Evolutionary conservation across 2,888 invertebrate genomes (phyloP).

Genomic region (Yponomeuta malinellus): DNA sequence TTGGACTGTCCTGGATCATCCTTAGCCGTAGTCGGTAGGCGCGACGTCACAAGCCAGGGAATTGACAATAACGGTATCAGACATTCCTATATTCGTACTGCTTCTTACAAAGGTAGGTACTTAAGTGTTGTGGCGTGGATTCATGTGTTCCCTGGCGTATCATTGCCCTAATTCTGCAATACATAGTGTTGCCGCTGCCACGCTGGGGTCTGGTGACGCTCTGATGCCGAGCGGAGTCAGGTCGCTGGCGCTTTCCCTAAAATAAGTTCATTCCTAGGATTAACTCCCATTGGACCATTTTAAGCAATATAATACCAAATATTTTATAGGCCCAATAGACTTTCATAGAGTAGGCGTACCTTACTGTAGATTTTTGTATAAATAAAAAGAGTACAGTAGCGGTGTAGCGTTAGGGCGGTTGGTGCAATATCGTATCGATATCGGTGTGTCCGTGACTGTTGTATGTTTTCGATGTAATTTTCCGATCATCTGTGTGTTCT

Average conservation of each 20-base stretch:
- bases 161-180: not conserved
- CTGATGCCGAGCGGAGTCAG: no score
- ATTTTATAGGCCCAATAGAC: constrained; percentile 57
- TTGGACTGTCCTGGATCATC: constrained; percentile 66
- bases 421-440: constrained; percentile 23
- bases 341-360: constrained; percentile 64
- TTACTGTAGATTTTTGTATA: constrained; percentile 62
- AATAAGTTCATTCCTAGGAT: constrained; percentile 46
- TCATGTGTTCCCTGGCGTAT: not conserved
- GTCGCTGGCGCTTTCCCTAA: constrained; percentile 14
- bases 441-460: constrained; percentile 33
- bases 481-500: constrained; percentile 23
- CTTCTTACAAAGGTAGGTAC: not conserved
- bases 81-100: constrained; percentile 2
- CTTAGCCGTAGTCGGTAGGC: constrained; percentile 9
- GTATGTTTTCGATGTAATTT: constrained; percentile 19
- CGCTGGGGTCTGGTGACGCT: not conserved
- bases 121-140: not conserved
- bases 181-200: not conserved
- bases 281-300: constrained; percentile 68
- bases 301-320: constrained; percentile 67
- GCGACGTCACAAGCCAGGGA: constrained; percentile 34
- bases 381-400: constrained; percentile 22
- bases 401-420: constrained; percentile 14
- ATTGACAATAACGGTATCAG: constrained; percentile 42